Conservation (phyloP, 2,113 vertebrate species). For the Elaphurus davidianus region DNA sequence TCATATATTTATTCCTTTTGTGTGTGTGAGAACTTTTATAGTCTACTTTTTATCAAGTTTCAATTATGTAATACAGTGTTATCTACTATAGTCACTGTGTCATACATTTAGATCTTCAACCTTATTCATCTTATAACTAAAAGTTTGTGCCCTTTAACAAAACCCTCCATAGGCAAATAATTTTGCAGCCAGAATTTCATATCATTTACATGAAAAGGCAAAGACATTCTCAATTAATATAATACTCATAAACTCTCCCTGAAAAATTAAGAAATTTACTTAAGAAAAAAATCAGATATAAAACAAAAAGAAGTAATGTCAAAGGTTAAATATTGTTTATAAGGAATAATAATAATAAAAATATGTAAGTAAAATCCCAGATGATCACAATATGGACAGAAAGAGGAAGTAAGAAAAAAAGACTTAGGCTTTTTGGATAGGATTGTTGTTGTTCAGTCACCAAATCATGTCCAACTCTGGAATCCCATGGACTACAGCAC, state of each 20-base stretch:
- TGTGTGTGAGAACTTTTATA: not conserved
- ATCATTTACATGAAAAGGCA: not conserved
- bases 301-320: not conserved
- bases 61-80: not conserved
- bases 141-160: not conserved
- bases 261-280: not conserved
- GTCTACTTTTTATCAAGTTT: not conserved
- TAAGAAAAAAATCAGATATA: not conserved
- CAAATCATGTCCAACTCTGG: not conserved
- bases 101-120: not conserved
- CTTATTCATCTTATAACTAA: not conserved
- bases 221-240: not conserved
- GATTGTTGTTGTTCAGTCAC: not conserved
- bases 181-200: not conserved
- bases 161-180: not conserved
- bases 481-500: not conserved
- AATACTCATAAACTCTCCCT: not conserved
- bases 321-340: not conserved
- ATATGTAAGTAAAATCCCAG: not conserved
- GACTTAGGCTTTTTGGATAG: not conserved
- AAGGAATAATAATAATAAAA: not conserved
- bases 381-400: not conserved
- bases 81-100: not conserved
- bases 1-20: not conserved
- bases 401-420: not conserved